Conservation (phyloP, 1,140 invertebrate genomes). For the Brachionus manjavacas region DNA sequence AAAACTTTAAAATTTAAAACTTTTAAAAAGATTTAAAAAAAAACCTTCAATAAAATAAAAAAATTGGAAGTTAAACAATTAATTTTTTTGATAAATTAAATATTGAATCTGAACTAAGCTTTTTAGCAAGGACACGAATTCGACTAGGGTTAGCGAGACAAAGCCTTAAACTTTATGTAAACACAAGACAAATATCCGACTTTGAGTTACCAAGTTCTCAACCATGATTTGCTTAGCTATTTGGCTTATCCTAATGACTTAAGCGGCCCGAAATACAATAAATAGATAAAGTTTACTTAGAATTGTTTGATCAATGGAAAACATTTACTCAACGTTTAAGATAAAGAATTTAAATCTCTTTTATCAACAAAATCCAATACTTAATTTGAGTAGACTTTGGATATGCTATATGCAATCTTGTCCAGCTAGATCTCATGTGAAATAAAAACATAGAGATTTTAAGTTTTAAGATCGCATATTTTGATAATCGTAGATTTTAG, state of each 20-base stretch:
- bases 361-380: background rate
- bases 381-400: background rate
- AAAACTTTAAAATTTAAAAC: too few relatives aligned
- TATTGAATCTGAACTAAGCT: background rate
- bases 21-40: background rate
- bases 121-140: background rate
- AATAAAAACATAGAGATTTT: background rate
- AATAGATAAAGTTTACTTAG: background rate
- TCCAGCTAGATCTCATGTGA: background rate
- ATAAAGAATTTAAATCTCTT: background rate
- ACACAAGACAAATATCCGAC: background rate
- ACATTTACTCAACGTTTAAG: background rate
- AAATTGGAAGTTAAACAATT: background rate
- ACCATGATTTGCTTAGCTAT: background rate
- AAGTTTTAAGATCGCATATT: background rate
- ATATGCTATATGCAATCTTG: background rate
- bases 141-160: background rate
- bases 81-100: background rate
- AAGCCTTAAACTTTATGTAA: background rate
- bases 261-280: background rate
- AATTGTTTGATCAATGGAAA: background rate
- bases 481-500: background rate
- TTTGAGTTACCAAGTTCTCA: background rate
- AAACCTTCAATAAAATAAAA: background rate
- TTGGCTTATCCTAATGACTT: background rate